These are phyloP conservation scores for Drosophila kurseongensis DNA, from an alignment of 1,140 invertebrate species.

Conservation along the genomic window DNA sequence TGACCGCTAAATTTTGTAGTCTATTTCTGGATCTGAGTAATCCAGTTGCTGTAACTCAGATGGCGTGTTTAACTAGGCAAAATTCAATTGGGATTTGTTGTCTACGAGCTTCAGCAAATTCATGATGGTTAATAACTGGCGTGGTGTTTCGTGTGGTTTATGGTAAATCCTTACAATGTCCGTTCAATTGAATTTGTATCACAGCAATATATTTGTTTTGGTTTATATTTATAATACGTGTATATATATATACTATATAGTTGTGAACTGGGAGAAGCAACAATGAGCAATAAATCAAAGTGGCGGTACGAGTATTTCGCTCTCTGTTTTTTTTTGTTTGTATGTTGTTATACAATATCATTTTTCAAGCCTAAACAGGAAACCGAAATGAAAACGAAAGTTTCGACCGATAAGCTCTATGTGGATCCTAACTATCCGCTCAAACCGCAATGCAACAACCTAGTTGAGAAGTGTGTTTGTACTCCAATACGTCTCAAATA, in stretches of 20 bases:
- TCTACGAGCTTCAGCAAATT: conserved; percentile 61
- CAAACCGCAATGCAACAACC: conserved; percentile 47
- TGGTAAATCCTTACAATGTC: conserved; percentile 72
- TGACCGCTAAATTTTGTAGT: conserved; percentile 5
- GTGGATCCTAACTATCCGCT: conserved; percentile 5
- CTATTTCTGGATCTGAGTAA: conserved; percentile 18
- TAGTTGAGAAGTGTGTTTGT: conserved; percentile 62
- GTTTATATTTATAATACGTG: conserved; percentile 42
- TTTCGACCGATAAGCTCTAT: conserved; percentile 26
- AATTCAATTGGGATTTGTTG: conserved; percentile 22
- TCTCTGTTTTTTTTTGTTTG: not conserved
- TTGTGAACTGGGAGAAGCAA: conserved; percentile 29
- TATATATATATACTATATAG: conserved; percentile 23
- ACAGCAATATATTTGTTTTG: conserved; percentile 81
- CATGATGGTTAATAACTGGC: conserved; percentile 33
- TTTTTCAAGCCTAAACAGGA: conserved; percentile 1
- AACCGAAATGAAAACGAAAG: conserved; percentile 24
- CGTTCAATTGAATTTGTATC: conserved; percentile 81
- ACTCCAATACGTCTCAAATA: conserved; percentile 81
- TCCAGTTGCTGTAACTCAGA: conserved; percentile 28
- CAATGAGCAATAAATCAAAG: conserved; percentile 31
- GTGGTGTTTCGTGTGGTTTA: conserved; percentile 30
- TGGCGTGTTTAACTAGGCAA: conserved; percentile 24
- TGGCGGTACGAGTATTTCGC: too few species aligned
- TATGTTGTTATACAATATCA: not conserved